These are phyloP conservation scores for Drosophila anomelani DNA, from an alignment of 2,888 invertebrate species.

Conservation along the genomic window DNA sequence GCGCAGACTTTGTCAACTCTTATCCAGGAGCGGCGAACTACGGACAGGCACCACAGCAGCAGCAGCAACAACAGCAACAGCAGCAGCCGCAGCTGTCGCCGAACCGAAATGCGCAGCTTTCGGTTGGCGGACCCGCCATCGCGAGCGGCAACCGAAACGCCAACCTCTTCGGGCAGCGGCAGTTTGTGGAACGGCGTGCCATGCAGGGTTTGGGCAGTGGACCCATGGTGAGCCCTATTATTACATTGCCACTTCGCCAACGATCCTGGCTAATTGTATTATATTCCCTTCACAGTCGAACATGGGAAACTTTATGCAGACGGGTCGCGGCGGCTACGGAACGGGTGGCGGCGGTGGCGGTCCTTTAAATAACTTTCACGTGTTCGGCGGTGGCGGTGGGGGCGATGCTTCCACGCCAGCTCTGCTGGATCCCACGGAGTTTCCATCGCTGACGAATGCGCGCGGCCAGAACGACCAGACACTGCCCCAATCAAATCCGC, in stretches of 20 bases:
- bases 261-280: not conserved
- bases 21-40: conserved; percentile 84
- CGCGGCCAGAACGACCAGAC: conserved; percentile 92
- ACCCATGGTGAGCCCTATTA: conserved; percentile 80
- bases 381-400: conserved; percentile 91
- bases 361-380: conserved; percentile 91
- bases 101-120: conserved; percentile 86
- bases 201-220: conserved; percentile 85
- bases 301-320: conserved; percentile 88
- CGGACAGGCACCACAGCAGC: conserved; percentile 85
- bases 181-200: conserved; percentile 91
- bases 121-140: conserved; percentile 87
- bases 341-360: conserved; percentile 87
- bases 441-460: conserved; percentile 94
- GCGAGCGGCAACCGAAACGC: conserved; percentile 85
- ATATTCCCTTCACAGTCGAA: conserved; percentile 85
- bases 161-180: conserved; percentile 91
- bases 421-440: conserved; percentile 95
- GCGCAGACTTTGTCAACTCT: conserved; percentile 62
- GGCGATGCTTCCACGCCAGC: conserved; percentile 90
- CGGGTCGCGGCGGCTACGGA: conserved; percentile 85
- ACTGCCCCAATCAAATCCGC: conserved; percentile 91
- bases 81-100: conserved; percentile 86
- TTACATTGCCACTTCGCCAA: not conserved
- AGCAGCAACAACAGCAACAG: conserved; percentile 83